Percentiles rank a stretch among this genome's conserved stretches.
Evolutionary conservation across 2,888 invertebrate genomes (phyloP).

Genomic region (Heliconius hortense): DNA sequence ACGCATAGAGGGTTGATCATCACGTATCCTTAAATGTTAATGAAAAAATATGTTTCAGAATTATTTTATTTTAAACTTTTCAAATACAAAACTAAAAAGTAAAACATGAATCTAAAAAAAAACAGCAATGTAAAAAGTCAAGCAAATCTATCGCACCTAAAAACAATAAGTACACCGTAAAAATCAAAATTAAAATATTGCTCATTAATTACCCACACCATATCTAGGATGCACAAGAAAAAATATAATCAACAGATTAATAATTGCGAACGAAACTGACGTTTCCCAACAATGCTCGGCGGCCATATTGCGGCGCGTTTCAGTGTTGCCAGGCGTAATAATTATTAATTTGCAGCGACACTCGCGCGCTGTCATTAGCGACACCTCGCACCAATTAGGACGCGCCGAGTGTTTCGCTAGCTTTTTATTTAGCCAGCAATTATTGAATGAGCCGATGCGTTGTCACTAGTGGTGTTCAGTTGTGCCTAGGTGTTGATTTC

Average conservation of each 20-base stretch:
- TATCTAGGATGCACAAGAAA: slow-evolving; percentile 26
- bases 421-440: slow-evolving; percentile 79
- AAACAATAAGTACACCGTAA: not conserved
- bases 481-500: slow-evolving; percentile 54
- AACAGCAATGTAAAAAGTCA: not conserved
- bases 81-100: not conserved
- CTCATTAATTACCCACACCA: slow-evolving; percentile 23
- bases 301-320: slow-evolving; percentile 71
- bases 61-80: not conserved
- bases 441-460: slow-evolving; percentile 74
- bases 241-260: slow-evolving; percentile 45
- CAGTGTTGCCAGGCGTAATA: slow-evolving; percentile 79
- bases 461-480: slow-evolving; percentile 61
- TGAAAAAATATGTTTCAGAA: not conserved
- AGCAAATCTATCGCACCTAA: not conserved
- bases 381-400: slow-evolving; percentile 81
- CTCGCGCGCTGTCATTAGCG: slow-evolving; percentile 74
- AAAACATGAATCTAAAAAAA: not conserved
- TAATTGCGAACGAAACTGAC: slow-evolving; percentile 63
- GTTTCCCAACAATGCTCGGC: slow-evolving; percentile 68
- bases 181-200: slow-evolving; percentile 18
- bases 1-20: not conserved
- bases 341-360: slow-evolving; percentile 78
- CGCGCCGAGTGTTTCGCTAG: slow-evolving; percentile 74
- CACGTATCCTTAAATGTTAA: not conserved